phyloP scores from a whole-genome alignment of 2,888 invertebrate genomes.

The Timema podura region DNA sequence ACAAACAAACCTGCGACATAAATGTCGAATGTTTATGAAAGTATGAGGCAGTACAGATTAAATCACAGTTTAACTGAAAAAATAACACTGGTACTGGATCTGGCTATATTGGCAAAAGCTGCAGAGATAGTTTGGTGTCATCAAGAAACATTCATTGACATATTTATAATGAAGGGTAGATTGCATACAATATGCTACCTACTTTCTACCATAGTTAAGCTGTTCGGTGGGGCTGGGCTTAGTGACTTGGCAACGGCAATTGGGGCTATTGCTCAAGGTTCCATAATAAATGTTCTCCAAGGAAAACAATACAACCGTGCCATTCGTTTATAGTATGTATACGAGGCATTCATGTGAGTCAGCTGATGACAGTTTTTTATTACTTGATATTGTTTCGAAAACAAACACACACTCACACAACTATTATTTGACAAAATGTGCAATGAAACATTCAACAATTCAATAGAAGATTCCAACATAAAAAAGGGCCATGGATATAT shows the following conservation, averaged over 20 bases:
- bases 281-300: not conserved
- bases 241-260: not conserved
- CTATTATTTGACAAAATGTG: not conserved
- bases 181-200: slow-evolving; percentile 7
- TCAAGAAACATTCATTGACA: not conserved
- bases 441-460: not conserved
- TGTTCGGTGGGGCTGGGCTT: not conserved
- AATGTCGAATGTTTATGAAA: not conserved
- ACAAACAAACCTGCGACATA: too few species aligned
- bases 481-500: not conserved
- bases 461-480: not conserved
- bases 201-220: not conserved
- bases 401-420: too few species aligned
- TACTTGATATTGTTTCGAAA: not conserved
- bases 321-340: not conserved
- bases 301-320: not conserved
- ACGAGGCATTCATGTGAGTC: not conserved
- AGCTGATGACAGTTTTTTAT: not conserved
- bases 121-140: not conserved
- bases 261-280: not conserved
- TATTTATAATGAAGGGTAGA: not conserved
- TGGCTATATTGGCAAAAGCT: not conserved
- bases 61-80: not conserved
- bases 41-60: not conserved
- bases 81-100: not conserved